Percentiles rank a stretch among this genome's conserved stretches.
Evolutionary conservation across 2,888 invertebrate species (phyloP).

Genomic region (Tholera decimalis): DNA sequence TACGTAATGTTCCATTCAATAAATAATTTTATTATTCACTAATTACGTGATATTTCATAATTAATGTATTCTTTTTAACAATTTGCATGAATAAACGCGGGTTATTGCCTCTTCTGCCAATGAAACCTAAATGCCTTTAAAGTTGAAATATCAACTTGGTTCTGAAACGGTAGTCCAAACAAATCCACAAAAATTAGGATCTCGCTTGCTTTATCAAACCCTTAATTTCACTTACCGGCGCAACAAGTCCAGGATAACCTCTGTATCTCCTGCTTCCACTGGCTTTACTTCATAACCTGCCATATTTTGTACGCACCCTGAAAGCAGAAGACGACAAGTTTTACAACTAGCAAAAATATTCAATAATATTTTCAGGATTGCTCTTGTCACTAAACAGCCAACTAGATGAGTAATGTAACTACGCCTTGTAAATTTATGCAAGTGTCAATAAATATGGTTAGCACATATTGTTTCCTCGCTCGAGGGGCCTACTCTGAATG

Average conservation of each 20-base stretch:
- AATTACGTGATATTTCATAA: too few relatives aligned
- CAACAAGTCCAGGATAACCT: slow-evolving; percentile 90
- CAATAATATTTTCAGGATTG: neutral
- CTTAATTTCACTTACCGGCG: slow-evolving; percentile 80
- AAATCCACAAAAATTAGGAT: too few relatives aligned
- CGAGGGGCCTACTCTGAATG: neutral
- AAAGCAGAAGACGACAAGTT: neutral
- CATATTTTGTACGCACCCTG: slow-evolving; percentile 58
- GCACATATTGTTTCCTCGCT: neutral
- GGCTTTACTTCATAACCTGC: slow-evolving; percentile 78
- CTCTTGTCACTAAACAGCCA: slow-evolving; percentile 12
- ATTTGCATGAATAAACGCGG: too few relatives aligned
- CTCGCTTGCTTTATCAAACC: too few relatives aligned
- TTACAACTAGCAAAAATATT: neutral
- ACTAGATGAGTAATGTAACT: slow-evolving; percentile 17
- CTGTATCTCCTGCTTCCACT: slow-evolving; percentile 86
- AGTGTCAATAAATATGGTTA: slow-evolving; percentile 7
- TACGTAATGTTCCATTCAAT: too few relatives aligned
- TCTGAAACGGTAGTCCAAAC: too few relatives aligned
- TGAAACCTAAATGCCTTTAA: too few relatives aligned
- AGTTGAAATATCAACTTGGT: too few relatives aligned
- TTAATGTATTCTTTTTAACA: too few relatives aligned
- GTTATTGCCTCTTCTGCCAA: too few relatives aligned
- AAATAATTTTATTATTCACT: too few relatives aligned
- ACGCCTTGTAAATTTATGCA: neutral